phyloP scores from a whole-genome alignment of 2,113 vertebrate genomes.

The Stictonetta naevosa region DNA sequence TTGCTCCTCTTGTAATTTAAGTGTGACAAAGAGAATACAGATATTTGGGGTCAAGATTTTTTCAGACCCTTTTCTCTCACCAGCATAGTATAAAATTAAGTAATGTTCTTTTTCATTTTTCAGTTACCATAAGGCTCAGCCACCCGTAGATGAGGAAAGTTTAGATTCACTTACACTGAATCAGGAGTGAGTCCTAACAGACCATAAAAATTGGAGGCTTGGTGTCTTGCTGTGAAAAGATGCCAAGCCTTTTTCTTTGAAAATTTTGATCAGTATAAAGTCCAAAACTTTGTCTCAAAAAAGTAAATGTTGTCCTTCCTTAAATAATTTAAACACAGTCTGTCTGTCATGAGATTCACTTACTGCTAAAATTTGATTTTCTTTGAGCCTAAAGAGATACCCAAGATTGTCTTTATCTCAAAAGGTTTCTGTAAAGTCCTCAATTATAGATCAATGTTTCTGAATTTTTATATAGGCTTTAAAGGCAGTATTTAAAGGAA shows the following conservation, averaged over 20 bases:
- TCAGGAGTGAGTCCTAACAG: not conserved
- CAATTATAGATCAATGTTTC: not conserved
- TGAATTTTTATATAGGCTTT: slow-evolving; percentile 19
- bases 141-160: not conserved
- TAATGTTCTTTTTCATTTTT: not conserved
- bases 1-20: not conserved
- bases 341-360: not conserved
- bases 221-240: not conserved
- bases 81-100: not conserved
- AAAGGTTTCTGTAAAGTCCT: slow-evolving; percentile 10
- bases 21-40: not conserved
- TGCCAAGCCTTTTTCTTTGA: not conserved
- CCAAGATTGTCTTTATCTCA: not conserved
- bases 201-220: not conserved
- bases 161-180: not conserved
- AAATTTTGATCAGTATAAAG: not conserved
- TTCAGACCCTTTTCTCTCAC: not conserved
- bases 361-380: not conserved
- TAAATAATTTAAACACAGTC: not conserved
- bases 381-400: not conserved
- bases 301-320: not conserved
- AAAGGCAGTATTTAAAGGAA: not conserved
- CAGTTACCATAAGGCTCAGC: not conserved
- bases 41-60: not conserved
- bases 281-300: not conserved